Evolutionary conservation across 2,113 vertebrate genomes (phyloP).

Genomic region (Burhinus bistriatus): DNA sequence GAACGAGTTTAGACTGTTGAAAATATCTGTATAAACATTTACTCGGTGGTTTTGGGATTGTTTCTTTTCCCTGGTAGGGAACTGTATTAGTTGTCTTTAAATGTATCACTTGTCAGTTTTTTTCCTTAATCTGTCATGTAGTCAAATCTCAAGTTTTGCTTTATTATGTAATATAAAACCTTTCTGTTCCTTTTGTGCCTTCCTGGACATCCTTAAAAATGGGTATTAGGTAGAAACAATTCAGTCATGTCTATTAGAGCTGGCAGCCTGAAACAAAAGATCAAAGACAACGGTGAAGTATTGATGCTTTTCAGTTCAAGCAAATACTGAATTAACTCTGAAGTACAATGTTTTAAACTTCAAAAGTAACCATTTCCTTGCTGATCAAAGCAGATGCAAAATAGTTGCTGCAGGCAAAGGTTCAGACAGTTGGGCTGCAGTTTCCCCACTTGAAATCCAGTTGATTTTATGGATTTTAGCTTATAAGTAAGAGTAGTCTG

Average conservation of each 20-base stretch:
- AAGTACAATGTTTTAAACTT: not conserved
- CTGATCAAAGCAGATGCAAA: not conserved
- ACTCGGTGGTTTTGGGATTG: not conserved
- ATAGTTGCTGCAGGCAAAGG: not conserved
- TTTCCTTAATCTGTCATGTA: not conserved
- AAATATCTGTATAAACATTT: not conserved
- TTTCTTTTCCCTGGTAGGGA: not conserved
- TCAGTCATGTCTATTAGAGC: not conserved
- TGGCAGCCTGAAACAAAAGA: not conserved
- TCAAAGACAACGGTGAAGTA: not conserved
- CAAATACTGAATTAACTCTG: not conserved
- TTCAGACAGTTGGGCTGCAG: not conserved
- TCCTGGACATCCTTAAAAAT: not conserved
- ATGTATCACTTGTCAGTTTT: not conserved
- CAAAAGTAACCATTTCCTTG: not conserved
- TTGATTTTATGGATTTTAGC: not conserved
- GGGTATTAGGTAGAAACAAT: not conserved
- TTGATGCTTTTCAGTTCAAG: not conserved
- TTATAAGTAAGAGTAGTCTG: not conserved
- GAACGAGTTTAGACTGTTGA: not conserved
- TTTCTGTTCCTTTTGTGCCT: not conserved
- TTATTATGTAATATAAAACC: not conserved
- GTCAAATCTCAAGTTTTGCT: not conserved
- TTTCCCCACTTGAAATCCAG: not conserved
- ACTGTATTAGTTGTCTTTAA: not conserved